Base-by-base conservation (phyloP, 1,140 invertebrate genomes). In the Drosophila nikananu region DNA sequence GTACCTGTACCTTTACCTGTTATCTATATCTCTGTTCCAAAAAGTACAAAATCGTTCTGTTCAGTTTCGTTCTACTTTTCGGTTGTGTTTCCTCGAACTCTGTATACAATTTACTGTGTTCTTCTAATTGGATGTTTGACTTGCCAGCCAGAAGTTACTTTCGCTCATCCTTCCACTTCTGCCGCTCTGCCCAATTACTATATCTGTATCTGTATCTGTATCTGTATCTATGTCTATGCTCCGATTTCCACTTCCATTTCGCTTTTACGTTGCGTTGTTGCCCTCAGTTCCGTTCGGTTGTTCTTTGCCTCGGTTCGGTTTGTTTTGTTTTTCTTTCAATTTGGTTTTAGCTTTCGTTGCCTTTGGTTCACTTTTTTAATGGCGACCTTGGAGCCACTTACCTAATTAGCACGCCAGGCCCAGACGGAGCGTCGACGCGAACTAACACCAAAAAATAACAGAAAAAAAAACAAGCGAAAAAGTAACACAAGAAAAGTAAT, bases 71-170 rank as follows among this genome's bases (percentile, higher is more conserved):
- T 68, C 54, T 57, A 39, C 54, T 65, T 78, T 65, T 62, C 35
- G 57, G 65, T 57, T 57, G 51, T 32, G 49, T 68, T 77, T 48
- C 52, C 27, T 37, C 62, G 63, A 79, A 86, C 44, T 89, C 84
- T 83, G 78, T 89, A 82, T 90, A 87, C 71, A 57, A 57, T 84
- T 79, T 90, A 81, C 77, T 78, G 73, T 89, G 65, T 89, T 89
- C 57, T 89, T 83, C 67, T 78, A 83, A 89, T 90, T 89, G 84
- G 84, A 89, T 89, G 86, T 89, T 89, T 89, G 86, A 84, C 84
- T 89, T 89, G 86, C 81, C 76, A 89, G 84, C 81, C 77, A 79
- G 67, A 84, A 84, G 77, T 83, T 83, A 72, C 55, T 78, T 72
- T 73, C 67, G 55, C 76, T 55, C 64, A 79, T 55, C 55, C 76